Evolutionary conservation across 2,797 vertebrate genomes (phyloP), one percentile per base, ranked within the genome.

Genomic region (Sparus aurata): DNA sequence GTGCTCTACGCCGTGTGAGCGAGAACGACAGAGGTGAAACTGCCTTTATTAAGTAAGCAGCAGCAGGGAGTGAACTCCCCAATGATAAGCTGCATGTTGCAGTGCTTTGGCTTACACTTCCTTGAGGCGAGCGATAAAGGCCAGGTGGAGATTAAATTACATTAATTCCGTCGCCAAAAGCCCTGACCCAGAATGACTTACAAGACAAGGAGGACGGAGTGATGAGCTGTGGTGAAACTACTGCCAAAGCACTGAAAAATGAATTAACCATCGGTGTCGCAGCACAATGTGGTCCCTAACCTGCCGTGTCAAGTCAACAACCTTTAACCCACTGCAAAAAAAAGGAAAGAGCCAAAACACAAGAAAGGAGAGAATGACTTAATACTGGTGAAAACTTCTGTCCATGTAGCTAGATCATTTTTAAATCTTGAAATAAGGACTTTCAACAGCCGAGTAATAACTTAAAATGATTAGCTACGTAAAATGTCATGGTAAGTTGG

Each of bases 131-230:
- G 82, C 61, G 80, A 91, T 91, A 94, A 93, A 90, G 87, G 85
- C 91, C 87, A 92, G 89, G 90, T 92, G 88, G 84, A 90, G 89
- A 94, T 94, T 91, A 90, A 92, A 92, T 94, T 87, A 90, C 90
- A 92, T 93, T 87, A 80, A 93, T 91, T 92, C 84, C 80, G 84
- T 77, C 54, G 75, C 89, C 88, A 91, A 83, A 82, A 79, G 89
- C 87, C 75, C 52, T 91, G 93, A 93, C 92, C 93, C 88, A 76
- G 83, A 92, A 86, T 89, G 89, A 92, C 86, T 90, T 92, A 94
- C 90, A 92, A 91, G 87, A 86, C 80, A 75, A 75, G 80, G 80
- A 87, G 87, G 91, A 89, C 53, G 73, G 81, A 84, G 82, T 63
- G 69, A 79, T 87, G 90, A 86, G 87, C 80, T 71, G 69, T 9